Percentiles rank a stretch among this genome's conserved stretches.
Evolutionary conservation across 1,140 invertebrate species (phyloP).

Genomic region (Gonioctena quinquepunctata): DNA sequence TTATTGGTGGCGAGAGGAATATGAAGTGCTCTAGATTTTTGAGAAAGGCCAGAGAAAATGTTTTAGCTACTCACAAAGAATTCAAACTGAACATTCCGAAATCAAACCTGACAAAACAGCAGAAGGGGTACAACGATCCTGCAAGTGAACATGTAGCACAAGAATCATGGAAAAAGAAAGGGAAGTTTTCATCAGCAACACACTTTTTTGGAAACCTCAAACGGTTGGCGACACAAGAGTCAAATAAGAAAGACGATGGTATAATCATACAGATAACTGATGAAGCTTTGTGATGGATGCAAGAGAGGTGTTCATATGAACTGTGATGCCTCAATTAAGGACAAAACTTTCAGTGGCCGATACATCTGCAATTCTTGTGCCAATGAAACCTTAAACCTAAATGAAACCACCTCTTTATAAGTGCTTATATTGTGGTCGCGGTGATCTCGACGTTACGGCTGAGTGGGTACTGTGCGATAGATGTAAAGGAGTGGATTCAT

Average conservation of each 20-base stretch:
- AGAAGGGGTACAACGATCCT: not conserved
- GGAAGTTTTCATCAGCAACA: not conserved
- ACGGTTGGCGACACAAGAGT: not conserved
- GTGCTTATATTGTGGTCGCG: too few relatives aligned
- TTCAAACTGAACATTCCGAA: not conserved
- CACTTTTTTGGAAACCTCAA: not conserved
- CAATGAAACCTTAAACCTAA: not conserved
- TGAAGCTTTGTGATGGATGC: not conserved
- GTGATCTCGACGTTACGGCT: too few relatives aligned
- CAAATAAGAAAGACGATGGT: not conserved
- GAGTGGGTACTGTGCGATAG: too few relatives aligned
- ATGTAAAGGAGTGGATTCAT: too few relatives aligned
- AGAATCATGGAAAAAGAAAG: constrained; percentile 1
- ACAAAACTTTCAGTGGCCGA: too few relatives aligned
- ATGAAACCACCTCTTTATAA: not conserved
- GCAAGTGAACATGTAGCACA: not conserved
- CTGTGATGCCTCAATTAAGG: too few relatives aligned
- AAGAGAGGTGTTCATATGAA: not conserved
- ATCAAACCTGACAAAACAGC: not conserved
- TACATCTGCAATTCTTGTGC: too few relatives aligned
- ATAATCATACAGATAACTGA: not conserved
- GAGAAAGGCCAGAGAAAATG: constrained; percentile 15
- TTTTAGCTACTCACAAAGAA: not conserved
- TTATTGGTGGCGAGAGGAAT: constrained; percentile 3
- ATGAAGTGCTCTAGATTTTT: constrained; percentile 19